Conservation (phyloP, 2,888 invertebrate genomes). For the Carabus problematicus region DNA sequence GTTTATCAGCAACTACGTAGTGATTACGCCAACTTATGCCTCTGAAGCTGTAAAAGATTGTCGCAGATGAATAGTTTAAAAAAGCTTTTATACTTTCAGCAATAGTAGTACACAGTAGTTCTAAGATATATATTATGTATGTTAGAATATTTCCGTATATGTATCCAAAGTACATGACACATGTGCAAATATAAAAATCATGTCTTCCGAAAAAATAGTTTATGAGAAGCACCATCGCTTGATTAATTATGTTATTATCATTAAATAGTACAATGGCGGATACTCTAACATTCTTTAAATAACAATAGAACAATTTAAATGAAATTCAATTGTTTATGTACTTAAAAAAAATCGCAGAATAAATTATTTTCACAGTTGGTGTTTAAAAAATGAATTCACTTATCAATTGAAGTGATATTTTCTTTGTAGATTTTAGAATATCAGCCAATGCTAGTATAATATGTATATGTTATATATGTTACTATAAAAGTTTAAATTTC, state of each 20-base stretch:
- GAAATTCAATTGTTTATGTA: no score
- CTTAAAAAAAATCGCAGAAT: no score
- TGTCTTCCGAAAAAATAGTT: slow-evolving; percentile 28
- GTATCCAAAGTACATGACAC: slow-evolving; percentile 23
- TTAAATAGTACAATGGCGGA: neutral
- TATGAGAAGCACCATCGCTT: slow-evolving; percentile 40
- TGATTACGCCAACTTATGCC: neutral
- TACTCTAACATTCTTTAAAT: neutral
- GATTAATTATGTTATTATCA: slow-evolving; percentile 15
- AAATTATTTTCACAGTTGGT: no score
- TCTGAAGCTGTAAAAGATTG: neutral
- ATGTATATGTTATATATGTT: no score
- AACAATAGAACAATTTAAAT: no score
- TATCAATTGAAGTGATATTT: no score
- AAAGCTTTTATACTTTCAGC: neutral
- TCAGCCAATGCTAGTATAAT: no score
- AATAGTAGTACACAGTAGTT: neutral
- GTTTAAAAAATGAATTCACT: no score
- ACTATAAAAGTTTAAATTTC: no score
- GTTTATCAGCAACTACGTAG: neutral
- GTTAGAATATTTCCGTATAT: slow-evolving; percentile 14
- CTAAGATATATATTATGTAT: slow-evolving; percentile 5
- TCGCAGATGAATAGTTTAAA: neutral
- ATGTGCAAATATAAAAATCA: slow-evolving; percentile 40
- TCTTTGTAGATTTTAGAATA: no score